Conservation (phyloP, 2,888 invertebrate genomes). For the Drosophila anceps region DNA sequence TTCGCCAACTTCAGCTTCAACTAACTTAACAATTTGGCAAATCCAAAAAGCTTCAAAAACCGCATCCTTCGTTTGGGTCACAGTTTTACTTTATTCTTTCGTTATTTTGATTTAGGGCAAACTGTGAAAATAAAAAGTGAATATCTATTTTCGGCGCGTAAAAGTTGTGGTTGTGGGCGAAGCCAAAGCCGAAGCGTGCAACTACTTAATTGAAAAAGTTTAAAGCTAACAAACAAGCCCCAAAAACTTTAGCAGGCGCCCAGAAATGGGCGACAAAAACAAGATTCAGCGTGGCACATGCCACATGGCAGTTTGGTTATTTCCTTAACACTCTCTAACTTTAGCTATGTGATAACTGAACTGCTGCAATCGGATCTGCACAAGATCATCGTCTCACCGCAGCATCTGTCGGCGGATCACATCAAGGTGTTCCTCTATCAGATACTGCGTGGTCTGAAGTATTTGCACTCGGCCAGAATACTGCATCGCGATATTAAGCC, state of each 20-base stretch:
- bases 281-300: not conserved
- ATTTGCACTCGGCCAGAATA: slow-evolving; percentile 99
- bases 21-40: slow-evolving; percentile 4
- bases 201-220: slow-evolving; percentile 75
- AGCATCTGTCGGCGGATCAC: slow-evolving; percentile 99
- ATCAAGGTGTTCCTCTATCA: slow-evolving; percentile 99
- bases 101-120: slow-evolving; percentile 3
- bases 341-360: slow-evolving; percentile 99
- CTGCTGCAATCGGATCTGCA: slow-evolving; percentile 99
- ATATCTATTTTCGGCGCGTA: slow-evolving; percentile 39
- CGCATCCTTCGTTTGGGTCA: slow-evolving; percentile 24
- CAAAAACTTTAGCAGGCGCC: slow-evolving; percentile 17
- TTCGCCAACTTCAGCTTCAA: not conserved
- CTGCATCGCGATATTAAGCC: slow-evolving; percentile 99
- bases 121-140: slow-evolving; percentile 12
- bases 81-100: slow-evolving; percentile 28
- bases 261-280: not conserved
- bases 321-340: slow-evolving; percentile 3
- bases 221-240: slow-evolving; percentile 50
- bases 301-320: not conserved
- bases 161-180: slow-evolving; percentile 45
- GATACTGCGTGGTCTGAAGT: slow-evolving; percentile 99
- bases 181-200: slow-evolving; percentile 16
- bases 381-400: slow-evolving; percentile 99
- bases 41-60: not conserved